These are phyloP conservation scores for Lepidocyrtoides sp. DNA, from an alignment of 2,888 invertebrate species.

Conservation along the genomic window DNA sequence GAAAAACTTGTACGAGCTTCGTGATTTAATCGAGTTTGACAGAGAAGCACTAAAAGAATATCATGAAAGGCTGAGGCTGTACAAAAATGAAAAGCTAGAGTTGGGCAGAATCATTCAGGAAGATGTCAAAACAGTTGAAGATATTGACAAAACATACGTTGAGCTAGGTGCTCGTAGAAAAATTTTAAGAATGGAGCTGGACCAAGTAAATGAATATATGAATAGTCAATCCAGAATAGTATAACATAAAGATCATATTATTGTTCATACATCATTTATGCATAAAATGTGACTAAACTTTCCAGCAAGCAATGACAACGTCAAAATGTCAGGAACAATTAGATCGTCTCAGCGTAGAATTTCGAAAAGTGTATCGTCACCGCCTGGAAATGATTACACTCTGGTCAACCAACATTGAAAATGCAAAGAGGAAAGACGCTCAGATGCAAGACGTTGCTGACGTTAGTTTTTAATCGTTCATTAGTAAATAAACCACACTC, in stretches of 20 bases:
- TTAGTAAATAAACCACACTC: too few relatives aligned
- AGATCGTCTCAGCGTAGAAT: constrained; percentile 73
- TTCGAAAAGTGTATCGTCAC: constrained; percentile 76
- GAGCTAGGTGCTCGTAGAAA: constrained; percentile 75
- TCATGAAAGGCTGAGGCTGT: constrained; percentile 51
- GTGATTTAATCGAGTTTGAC: constrained; percentile 74
- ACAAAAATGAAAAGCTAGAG: constrained; percentile 58
- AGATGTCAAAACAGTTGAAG: constrained; percentile 63
- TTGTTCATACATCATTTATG: too few relatives aligned
- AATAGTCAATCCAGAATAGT: too few relatives aligned
- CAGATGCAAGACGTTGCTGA: constrained; percentile 78
- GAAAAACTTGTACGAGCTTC: constrained; percentile 61
- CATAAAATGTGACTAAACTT: too few relatives aligned
- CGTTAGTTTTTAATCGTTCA: too few relatives aligned
- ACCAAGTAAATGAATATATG: too few relatives aligned
- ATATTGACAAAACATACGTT: constrained; percentile 69
- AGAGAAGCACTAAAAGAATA: constrained; percentile 67
- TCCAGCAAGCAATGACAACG: constrained; percentile 78
- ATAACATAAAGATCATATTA: background rate
- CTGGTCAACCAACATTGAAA: constrained; percentile 75
- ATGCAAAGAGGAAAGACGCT: constrained; percentile 71
- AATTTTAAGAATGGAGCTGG: constrained; percentile 69
- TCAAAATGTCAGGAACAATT: constrained; percentile 79
- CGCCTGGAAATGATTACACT: constrained; percentile 69
- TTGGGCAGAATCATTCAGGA: constrained; percentile 66